These are phyloP conservation scores for Poeciliopsis prolifica DNA, from an alignment of 2,113 vertebrate species.

Conservation along the genomic window DNA sequence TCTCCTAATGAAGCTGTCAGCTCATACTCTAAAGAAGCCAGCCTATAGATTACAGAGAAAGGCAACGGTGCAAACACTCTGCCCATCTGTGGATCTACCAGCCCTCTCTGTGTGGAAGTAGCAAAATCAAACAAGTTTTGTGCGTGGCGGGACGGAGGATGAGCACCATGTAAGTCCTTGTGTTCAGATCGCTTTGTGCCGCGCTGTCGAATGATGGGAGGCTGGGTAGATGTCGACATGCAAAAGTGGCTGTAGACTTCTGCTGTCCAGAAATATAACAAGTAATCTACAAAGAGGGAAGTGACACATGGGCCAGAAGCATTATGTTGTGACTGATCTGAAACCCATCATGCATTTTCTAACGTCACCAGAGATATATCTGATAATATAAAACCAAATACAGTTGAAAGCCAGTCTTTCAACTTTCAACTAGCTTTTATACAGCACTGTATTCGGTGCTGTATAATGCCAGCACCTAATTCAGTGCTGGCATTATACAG, in stretches of 20 bases:
- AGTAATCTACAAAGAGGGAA: conserved; percentile 50
- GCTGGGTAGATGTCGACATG: conserved; percentile 44
- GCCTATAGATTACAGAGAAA: conserved; percentile 63
- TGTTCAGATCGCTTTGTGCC: conserved; percentile 42
- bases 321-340: neutral
- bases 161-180: neutral
- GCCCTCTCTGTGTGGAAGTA: conserved; percentile 27
- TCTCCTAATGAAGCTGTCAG: conserved; percentile 76
- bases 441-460: no score
- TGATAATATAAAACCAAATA: neutral
- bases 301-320: conserved; percentile 33
- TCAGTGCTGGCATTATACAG: neutral
- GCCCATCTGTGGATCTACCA: conserved; percentile 17
- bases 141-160: neutral
- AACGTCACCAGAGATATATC: neutral
- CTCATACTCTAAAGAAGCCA: conserved; percentile 65
- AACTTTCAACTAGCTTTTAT: no score
- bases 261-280: conserved; percentile 34
- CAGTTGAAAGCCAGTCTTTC: neutral
- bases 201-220: conserved; percentile 32
- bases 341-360: neutral
- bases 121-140: conserved; percentile 26
- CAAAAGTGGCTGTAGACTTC: conserved; percentile 7
- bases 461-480: neutral
- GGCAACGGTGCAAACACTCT: conserved; percentile 39